phyloP scores from a whole-genome alignment of 2,113 vertebrate species.

The Platichthys stellatus region DNA sequence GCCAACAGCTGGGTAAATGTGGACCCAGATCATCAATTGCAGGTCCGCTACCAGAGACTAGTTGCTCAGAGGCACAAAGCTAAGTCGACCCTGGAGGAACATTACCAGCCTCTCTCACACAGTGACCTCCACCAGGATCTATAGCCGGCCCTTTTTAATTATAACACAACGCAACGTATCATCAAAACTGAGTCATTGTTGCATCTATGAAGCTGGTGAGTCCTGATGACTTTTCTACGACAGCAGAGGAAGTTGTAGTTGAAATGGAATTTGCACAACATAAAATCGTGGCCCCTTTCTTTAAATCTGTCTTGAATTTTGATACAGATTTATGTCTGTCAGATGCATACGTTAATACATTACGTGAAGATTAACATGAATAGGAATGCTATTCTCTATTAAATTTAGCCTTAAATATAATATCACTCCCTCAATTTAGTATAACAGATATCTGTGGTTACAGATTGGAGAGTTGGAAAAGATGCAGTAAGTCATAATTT shows the following conservation, averaged over 20 bases:
- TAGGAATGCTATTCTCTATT: conserved; percentile 15
- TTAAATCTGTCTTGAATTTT: conserved; percentile 7
- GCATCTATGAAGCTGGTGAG: conserved; percentile 1
- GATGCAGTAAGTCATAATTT: conserved; percentile 3
- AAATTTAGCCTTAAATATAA: conserved; percentile 25
- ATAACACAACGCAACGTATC: background rate
- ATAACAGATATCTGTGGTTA: background rate
- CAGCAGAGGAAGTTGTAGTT: background rate
- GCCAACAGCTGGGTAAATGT: conserved; percentile 97
- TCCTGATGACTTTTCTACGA: conserved; percentile 2
- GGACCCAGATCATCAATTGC: conserved; percentile 89
- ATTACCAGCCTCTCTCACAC: conserved; percentile 69
- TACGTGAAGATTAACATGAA: conserved; percentile 3
- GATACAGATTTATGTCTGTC: background rate
- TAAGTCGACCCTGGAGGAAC: conserved; percentile 67
- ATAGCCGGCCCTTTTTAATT: conserved; percentile 47
- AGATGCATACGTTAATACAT: background rate
- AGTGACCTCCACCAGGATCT: conserved; percentile 79
- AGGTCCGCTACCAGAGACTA: conserved; percentile 91
- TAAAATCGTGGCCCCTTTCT: conserved; percentile 18
- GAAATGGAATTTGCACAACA: conserved; percentile 46
- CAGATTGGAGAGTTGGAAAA: background rate
- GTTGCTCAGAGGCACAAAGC: conserved; percentile 83
- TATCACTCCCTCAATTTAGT: background rate
- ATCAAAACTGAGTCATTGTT: conserved; percentile 16